Evolutionary conservation across 2,888 invertebrate genomes (phyloP).

Genomic region (Gymnocheta viridis): DNA sequence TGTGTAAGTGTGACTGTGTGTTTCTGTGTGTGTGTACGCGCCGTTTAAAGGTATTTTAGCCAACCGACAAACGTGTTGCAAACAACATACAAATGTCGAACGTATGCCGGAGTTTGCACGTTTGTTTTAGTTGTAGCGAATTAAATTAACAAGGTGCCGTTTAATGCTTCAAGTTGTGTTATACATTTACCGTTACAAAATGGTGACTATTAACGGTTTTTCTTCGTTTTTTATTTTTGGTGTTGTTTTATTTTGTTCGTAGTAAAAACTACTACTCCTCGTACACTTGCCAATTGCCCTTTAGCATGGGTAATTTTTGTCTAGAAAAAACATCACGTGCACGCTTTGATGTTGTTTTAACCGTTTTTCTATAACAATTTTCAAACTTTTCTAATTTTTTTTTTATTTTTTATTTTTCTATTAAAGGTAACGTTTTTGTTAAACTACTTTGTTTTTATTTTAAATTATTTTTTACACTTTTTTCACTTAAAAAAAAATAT

Average conservation of each 20-base stretch:
- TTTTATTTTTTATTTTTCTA: conserved; percentile 28
- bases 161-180: conserved; percentile 67
- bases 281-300: conserved; percentile 64
- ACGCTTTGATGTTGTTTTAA: conserved; percentile 68
- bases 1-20: background rate
- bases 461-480: conserved; percentile 50
- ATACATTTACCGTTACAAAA: conserved; percentile 78
- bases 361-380: conserved; percentile 68
- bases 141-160: conserved; percentile 66
- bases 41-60: conserved; percentile 10
- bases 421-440: conserved; percentile 46
- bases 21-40: conserved; percentile 11
- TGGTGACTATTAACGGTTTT: conserved; percentile 72
- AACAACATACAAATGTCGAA: conserved; percentile 17
- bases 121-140: conserved; percentile 49
- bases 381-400: conserved; percentile 34
- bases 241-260: conserved; percentile 29
- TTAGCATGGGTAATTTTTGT: conserved; percentile 65
- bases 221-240: conserved; percentile 16
- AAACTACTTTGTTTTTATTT: conserved; percentile 45
- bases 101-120: conserved; percentile 19
- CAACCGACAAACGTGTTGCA: conserved; percentile 35
- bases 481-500: background rate
- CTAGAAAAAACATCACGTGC: conserved; percentile 66
- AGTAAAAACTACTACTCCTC: conserved; percentile 51